These are phyloP conservation scores for Stenotaenia linearis DNA, from an alignment of 2,888 invertebrate genomes.

Conservation along the genomic window DNA sequence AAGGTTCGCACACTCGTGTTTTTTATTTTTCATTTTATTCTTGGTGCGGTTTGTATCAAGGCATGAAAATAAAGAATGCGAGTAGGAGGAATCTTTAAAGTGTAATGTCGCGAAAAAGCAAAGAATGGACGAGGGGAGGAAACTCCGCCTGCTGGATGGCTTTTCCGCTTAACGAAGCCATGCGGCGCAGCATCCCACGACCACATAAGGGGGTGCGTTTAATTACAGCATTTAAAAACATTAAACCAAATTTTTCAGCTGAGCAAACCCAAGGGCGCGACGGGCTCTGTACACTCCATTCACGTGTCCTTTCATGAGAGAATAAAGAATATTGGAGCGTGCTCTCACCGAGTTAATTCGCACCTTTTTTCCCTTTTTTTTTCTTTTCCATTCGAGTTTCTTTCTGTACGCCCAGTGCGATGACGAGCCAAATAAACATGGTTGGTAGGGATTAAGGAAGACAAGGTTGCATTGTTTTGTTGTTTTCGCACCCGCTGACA, in stretches of 20 bases:
- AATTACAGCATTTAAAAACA: constrained; percentile 19
- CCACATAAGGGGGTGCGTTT: constrained; percentile 15
- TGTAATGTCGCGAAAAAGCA: constrained; percentile 19
- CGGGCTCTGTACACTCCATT: neutral
- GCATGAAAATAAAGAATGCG: constrained; percentile 5
- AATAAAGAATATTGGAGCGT: neutral
- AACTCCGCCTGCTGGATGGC: constrained; percentile 19
- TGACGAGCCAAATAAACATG: neutral
- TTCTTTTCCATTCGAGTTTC: neutral
- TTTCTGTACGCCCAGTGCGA: neutral
- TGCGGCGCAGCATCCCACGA: constrained; percentile 7
- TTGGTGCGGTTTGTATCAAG: neutral
- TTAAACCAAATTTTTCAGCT: constrained; percentile 12
- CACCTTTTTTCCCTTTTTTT: neutral
- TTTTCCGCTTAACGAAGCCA: constrained; percentile 19
- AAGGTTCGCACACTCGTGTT: neutral
- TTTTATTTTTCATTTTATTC: neutral
- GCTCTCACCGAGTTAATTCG: constrained; percentile 1
- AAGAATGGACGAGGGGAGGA: constrained; percentile 19
- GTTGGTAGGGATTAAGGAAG: neutral
- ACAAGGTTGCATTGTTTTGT: neutral
- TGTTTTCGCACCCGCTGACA: constrained; percentile 6
- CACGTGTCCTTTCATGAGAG: neutral
- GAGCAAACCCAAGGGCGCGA: neutral
- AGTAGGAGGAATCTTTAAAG: neutral